These are phyloP conservation scores for Propsilocerus akamusi DNA, from an alignment of 1,140 invertebrate genomes.

Conservation along the genomic window DNA sequence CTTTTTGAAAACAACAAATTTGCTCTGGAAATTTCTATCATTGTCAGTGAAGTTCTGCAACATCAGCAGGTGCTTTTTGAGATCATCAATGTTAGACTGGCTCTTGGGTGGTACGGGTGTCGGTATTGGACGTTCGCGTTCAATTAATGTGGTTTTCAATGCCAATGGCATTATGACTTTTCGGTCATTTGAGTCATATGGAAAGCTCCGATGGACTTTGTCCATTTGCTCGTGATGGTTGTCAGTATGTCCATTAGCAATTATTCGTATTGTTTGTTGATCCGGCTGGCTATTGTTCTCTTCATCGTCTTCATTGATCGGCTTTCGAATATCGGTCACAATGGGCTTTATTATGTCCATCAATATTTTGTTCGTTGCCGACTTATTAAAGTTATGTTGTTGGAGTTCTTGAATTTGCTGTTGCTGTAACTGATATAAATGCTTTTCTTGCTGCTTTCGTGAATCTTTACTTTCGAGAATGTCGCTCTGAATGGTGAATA, in stretches of 20 bases:
- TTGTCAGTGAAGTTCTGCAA: slow-evolving; percentile 21
- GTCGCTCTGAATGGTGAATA: not conserved
- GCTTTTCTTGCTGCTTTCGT: not conserved
- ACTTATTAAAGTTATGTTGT: not conserved
- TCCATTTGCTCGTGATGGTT: not conserved
- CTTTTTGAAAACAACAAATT: slow-evolving; percentile 20
- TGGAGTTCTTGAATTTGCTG: slow-evolving; percentile 1
- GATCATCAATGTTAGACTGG: slow-evolving; percentile 18
- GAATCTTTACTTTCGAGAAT: not conserved
- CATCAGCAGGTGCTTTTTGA: slow-evolving; percentile 22
- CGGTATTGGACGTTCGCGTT: slow-evolving; percentile 10
- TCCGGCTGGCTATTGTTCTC: not conserved
- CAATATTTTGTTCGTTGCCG: not conserved
- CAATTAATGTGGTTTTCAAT: slow-evolving; percentile 18
- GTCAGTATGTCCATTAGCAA: not conserved
- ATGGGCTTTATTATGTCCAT: not conserved
- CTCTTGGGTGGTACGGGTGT: slow-evolving; percentile 6
- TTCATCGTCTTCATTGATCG: not conserved
- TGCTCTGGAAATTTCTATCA: slow-evolving; percentile 21
- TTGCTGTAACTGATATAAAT: not conserved
- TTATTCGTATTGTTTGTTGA: not conserved
- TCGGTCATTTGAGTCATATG: slow-evolving; percentile 12
- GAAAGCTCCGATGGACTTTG: too few relatives aligned
- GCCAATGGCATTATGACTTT: slow-evolving; percentile 24
- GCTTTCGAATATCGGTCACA: not conserved